Base-by-base conservation (phyloP, 2,113 vertebrate species). In the Stomatorhinus ivindoensis region DNA sequence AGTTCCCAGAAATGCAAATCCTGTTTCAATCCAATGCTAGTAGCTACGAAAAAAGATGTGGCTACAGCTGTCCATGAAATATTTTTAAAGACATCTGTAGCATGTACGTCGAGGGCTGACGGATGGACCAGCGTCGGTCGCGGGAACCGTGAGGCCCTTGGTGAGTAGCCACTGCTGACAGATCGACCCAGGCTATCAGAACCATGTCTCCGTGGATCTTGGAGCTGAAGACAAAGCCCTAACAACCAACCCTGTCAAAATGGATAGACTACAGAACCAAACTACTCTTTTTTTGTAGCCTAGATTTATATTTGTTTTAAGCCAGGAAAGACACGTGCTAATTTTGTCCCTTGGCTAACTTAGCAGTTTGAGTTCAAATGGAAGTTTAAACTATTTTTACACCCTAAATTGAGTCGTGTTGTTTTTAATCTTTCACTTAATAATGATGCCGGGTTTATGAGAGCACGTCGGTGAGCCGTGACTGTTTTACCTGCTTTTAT, bases 351-450 rank as follows among this genome's bases (percentile, higher is more conserved):
- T 44, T 84, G 44, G 82, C 82, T 47, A 19, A 19, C 80, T 83
- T 47, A n/a, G 80, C 80, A 46, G 42, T 24, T 84, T 2, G 82
- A 84, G 82, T 84, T 84, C 19, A 84, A 84, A n/a, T 84, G 82
- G 82, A 84, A 84, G 47, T 84, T 84, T 47, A 27, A 84, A 46
- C 39, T 84, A 84, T 84, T 84, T 84, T 84, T 84, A 84, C 19
- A 84, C 42, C 6, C 82, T 84, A 84, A 84, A 84, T 47, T 84
- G 80, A 83, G 42, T 47, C n/a, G 85, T 86, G 47, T 47, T 86
- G 85, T 51, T 87, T 47, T 53, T 53, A 53, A 50, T 50, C 5
- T n/a, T 84, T 55, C 13, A 7, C 19, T 47, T 46, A 84, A 53
- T 87, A 48, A 87, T 87, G 50, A 53, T 19, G 31, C 50, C 8